Conservation (phyloP, 2,113 vertebrate genomes). For the Lipotes vexillifer region DNA sequence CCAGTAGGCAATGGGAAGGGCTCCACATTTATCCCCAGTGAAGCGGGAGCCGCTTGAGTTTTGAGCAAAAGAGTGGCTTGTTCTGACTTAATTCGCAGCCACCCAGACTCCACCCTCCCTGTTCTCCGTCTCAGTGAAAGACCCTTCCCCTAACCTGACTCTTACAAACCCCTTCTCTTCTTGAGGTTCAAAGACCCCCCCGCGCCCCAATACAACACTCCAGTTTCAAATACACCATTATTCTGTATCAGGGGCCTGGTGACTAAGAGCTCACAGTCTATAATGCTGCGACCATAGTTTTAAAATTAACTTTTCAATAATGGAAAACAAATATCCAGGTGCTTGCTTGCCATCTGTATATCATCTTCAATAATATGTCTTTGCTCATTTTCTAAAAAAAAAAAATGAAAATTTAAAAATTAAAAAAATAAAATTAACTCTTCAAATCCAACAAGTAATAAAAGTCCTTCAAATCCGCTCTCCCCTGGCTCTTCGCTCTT, state of each 20-base stretch:
- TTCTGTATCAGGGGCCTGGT: neutral
- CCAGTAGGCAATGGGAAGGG: neutral
- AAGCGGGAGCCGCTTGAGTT: neutral
- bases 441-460: conserved; percentile 4
- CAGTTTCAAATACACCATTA: neutral
- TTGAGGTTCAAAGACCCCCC: neutral
- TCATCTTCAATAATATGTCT: too few relatives aligned
- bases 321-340: too few relatives aligned
- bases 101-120: neutral
- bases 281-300: neutral
- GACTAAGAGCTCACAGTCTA: neutral
- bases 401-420: too few relatives aligned
- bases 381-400: too few relatives aligned
- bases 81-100: neutral
- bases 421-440: neutral
- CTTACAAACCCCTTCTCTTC: neutral
- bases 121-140: neutral
- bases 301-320: neutral
- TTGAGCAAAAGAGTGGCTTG: neutral
- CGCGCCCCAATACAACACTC: neutral
- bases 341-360: too few relatives aligned
- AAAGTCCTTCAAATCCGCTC: neutral
- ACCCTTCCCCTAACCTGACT: neutral
- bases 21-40: neutral
- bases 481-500: neutral